A percentile compares a stretch with the other conserved stretches of the same genome.
Evolutionary conservation across 2,113 vertebrate species (phyloP).

Genomic region (Paradisaea rubra): DNA sequence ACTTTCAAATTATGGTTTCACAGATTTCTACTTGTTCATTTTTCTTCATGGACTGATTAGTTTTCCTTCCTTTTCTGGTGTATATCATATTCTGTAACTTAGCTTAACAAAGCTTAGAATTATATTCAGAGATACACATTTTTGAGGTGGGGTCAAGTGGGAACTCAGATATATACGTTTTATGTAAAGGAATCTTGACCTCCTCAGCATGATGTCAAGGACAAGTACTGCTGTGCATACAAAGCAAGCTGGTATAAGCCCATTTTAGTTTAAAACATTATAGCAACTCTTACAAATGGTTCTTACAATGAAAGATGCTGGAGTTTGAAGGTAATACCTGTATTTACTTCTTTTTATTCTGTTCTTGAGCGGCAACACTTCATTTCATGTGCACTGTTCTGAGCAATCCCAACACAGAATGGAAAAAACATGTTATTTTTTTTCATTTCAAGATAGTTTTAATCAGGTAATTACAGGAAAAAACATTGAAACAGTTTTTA

Average conservation of each 20-base stretch:
- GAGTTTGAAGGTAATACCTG: not conserved
- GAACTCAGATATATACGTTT: not conserved
- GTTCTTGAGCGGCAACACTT: not conserved
- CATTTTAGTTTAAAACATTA: not conserved
- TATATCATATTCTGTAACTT: not conserved
- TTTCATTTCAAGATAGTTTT: constrained; percentile 73
- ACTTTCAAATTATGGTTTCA: not conserved
- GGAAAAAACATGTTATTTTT: constrained; percentile 50
- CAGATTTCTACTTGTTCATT: not conserved
- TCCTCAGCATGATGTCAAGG: not conserved
- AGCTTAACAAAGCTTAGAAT: not conserved
- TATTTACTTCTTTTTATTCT: not conserved
- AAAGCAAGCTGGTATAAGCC: not conserved
- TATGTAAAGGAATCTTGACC: not conserved
- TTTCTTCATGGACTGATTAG: not conserved
- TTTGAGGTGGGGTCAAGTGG: not conserved
- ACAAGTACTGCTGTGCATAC: not conserved
- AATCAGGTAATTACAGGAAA: constrained; percentile 69
- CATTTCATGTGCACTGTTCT: not conserved
- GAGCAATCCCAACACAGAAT: constrained; percentile 34
- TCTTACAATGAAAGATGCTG: not conserved
- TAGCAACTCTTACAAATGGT: not conserved
- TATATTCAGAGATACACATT: not conserved
- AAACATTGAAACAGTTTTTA: constrained; percentile 85
- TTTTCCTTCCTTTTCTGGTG: not conserved